A percentile compares a stretch with the other conserved stretches of the same genome.
Conservation (phyloP, 2,797 vertebrate genomes). For the Spea hammondii region DNA sequence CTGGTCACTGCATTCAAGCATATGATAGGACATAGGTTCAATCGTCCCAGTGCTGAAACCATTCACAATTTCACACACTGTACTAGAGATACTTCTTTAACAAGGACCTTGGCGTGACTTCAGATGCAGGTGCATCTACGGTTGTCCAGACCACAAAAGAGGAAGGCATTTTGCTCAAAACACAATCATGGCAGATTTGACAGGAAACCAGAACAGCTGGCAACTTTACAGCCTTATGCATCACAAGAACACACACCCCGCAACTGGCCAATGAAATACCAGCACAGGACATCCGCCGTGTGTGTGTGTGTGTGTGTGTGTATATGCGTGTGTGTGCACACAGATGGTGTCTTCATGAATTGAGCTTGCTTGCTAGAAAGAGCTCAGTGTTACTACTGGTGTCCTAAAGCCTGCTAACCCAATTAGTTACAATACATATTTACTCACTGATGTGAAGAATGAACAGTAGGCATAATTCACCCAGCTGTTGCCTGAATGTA, state of each 20-base stretch:
- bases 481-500: neutral
- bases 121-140: conserved; percentile 1
- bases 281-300: neutral
- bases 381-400: neutral
- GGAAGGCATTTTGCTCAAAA: conserved; percentile 10
- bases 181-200: conserved; percentile 15
- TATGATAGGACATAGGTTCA: too few species aligned
- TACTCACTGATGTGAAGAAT: neutral
- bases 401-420: neutral
- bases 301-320: neutral
- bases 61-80: too few species aligned
- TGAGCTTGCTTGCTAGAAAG: conserved; percentile 2
- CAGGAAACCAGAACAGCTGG: conserved; percentile 39
- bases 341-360: neutral
- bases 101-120: too few species aligned
- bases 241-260: conserved; percentile 23
- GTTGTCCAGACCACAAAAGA: conserved; percentile 12
- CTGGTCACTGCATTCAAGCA: too few species aligned
- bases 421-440: neutral
- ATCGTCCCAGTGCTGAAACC: too few species aligned
- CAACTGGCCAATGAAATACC: neutral
- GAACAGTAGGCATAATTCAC: neutral
- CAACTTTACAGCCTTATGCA: conserved; percentile 3
- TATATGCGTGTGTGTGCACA: neutral
- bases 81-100: too few species aligned